Evolutionary conservation across 1,140 invertebrate genomes (phyloP).

Genomic region (Penaeus vannamei): DNA sequence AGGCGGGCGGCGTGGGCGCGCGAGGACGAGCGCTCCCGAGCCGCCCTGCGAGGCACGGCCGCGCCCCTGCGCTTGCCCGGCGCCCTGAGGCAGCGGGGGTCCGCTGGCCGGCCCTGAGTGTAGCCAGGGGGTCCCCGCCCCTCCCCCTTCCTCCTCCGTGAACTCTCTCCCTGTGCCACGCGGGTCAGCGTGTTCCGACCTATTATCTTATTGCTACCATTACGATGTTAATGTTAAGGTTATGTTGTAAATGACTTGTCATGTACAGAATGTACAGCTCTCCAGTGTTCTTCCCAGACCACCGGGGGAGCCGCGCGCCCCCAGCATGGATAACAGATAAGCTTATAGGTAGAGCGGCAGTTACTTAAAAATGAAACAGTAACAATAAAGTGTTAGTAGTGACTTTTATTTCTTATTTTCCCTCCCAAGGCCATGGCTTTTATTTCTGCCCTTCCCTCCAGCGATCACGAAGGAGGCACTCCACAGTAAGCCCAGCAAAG

Average conservation of each 20-base stretch:
- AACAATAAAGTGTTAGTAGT: constrained; percentile 58
- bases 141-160: constrained; percentile 1
- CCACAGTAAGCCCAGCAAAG: too few species aligned
- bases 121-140: not conserved
- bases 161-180: constrained; percentile 16
- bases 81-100: constrained; percentile 1
- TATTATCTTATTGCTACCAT: constrained; percentile 30
- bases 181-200: constrained; percentile 28
- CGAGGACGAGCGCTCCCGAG: not conserved
- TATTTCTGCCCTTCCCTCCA: not conserved
- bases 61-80: not conserved
- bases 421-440: not conserved
- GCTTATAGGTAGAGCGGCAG: constrained; percentile 45
- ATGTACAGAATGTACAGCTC: constrained; percentile 51
- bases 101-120: constrained; percentile 9
- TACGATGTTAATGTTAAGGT: constrained; percentile 49
- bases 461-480: too few species aligned
- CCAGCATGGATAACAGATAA: constrained; percentile 40
- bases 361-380: constrained; percentile 58
- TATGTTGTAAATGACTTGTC: constrained; percentile 58
- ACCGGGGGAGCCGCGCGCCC: not conserved
- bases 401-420: not conserved
- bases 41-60: too few species aligned
- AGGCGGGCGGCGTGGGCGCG: not conserved
- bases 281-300: constrained; percentile 50